These are phyloP conservation scores for Pogonomyrmex californicus DNA, from an alignment of 1,140 invertebrate species.

Conservation along the genomic window DNA sequence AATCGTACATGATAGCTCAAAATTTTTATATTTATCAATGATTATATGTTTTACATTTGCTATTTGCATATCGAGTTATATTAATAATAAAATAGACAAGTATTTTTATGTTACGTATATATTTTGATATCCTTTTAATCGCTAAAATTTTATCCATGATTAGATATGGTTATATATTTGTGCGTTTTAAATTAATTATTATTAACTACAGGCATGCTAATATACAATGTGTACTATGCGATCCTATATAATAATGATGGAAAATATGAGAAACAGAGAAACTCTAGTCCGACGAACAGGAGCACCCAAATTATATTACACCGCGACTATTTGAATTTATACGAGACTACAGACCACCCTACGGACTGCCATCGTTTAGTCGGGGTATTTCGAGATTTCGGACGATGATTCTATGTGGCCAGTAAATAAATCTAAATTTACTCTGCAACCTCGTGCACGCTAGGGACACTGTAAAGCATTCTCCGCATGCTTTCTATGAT, in stretches of 20 bases:
- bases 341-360: slow-evolving; percentile 11
- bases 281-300: background rate
- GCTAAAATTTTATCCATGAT: background rate
- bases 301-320: slow-evolving; percentile 52
- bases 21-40: background rate
- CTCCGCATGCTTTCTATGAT: slow-evolving; percentile 44
- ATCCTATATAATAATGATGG: slow-evolving; percentile 26
- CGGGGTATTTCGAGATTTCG: slow-evolving; percentile 40
- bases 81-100: background rate
- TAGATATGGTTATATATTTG: slow-evolving; percentile 1
- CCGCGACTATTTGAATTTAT: slow-evolving; percentile 56
- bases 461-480: slow-evolving; percentile 46
- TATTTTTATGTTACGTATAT: background rate
- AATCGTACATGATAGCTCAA: background rate
- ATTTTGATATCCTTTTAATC: background rate
- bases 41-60: background rate
- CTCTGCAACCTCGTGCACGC: slow-evolving; percentile 12
- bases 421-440: slow-evolving; percentile 63
- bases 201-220: slow-evolving; percentile 24
- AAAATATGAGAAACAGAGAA: slow-evolving; percentile 47
- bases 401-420: slow-evolving; percentile 33
- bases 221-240: slow-evolving; percentile 11
- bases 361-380: slow-evolving; percentile 32
- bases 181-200: slow-evolving; percentile 29
- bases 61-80: background rate